Percentiles rank a stretch among this genome's conserved stretches.
These are phyloP conservation scores for Euspilapteryx auroguttella DNA, from an alignment of 2,888 invertebrate species.

Conservation along the genomic window DNA sequence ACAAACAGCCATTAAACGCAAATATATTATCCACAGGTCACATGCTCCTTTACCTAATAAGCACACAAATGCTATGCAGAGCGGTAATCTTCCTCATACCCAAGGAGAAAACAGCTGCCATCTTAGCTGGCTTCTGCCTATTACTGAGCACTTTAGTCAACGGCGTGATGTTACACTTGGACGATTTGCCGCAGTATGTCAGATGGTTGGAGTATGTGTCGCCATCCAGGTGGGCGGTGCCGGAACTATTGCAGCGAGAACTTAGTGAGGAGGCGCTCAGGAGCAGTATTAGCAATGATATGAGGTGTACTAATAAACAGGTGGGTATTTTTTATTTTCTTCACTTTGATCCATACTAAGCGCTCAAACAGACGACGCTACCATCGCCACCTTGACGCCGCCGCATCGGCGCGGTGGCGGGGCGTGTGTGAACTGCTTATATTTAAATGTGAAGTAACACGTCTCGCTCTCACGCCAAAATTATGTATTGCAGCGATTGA, in stretches of 20 bases:
- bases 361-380: too few species aligned
- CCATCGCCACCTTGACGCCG: too few species aligned
- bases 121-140: conserved; percentile 62
- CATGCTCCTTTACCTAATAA: conserved; percentile 71
- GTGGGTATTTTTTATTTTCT: conserved; percentile 25
- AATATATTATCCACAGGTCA: too few species aligned
- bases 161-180: conserved; percentile 70
- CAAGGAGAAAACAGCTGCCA: conserved; percentile 65
- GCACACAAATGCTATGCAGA: conserved; percentile 68
- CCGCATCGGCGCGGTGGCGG: too few species aligned
- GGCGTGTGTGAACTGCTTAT: too few species aligned
- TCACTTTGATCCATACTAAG: too few species aligned
- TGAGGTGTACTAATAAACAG: conserved; percentile 72
- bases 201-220: conserved; percentile 70
- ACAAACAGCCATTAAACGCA: too few species aligned
- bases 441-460: too few species aligned
- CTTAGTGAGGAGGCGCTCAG: conserved; percentile 65
- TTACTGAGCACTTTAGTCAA: conserved; percentile 66
- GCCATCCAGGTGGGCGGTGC: conserved; percentile 73
- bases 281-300: conserved; percentile 44
- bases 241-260: conserved; percentile 68
- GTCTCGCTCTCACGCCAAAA: too few species aligned
- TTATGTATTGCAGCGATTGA: too few species aligned
- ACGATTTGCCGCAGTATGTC: conserved; percentile 67
- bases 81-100: conserved; percentile 70